phyloP scores from a whole-genome alignment of 2,113 vertebrate species.

The Amia ocellicauda region DNA sequence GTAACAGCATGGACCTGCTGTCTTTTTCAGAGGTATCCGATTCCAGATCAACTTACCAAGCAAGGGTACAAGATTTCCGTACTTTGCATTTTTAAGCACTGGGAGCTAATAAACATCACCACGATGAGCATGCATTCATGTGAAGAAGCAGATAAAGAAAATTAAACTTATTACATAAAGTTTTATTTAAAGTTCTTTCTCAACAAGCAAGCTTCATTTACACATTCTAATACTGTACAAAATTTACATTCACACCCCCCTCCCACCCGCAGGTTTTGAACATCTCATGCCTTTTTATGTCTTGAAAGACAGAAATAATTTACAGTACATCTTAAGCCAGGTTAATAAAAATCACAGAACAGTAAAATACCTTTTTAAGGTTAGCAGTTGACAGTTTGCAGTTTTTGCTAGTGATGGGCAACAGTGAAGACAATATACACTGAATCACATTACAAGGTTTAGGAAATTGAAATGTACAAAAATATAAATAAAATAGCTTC shows the following conservation, averaged over 20 bases:
- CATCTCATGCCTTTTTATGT: conserved; percentile 56
- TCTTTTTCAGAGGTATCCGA: neutral
- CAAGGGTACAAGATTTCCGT: neutral
- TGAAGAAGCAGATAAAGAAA: neutral
- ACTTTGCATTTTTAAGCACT: neutral
- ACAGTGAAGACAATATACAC: conserved; percentile 28
- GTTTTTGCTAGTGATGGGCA: conserved; percentile 53
- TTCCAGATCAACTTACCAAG: neutral
- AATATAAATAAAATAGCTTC: neutral
- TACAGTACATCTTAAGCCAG: conserved; percentile 60
- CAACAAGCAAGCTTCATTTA: conserved; percentile 82
- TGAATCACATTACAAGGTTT: neutral
- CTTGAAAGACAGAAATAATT: conserved; percentile 71
- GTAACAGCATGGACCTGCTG: neutral
- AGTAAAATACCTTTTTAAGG: conserved; percentile 59
- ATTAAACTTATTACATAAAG: conserved; percentile 74
- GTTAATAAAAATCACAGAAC: conserved; percentile 63
- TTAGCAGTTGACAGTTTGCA: conserved; percentile 46
- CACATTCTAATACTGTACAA: conserved; percentile 79
- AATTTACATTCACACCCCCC: conserved; percentile 68
- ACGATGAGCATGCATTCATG: neutral
- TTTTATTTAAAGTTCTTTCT: conserved; percentile 81
- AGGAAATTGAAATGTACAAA: neutral
- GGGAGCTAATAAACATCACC: neutral
- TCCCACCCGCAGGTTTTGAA: conserved; percentile 10